phyloP scores from a whole-genome alignment of 92 coral and sea anemone species.

The Diadumene lineata region DNA sequence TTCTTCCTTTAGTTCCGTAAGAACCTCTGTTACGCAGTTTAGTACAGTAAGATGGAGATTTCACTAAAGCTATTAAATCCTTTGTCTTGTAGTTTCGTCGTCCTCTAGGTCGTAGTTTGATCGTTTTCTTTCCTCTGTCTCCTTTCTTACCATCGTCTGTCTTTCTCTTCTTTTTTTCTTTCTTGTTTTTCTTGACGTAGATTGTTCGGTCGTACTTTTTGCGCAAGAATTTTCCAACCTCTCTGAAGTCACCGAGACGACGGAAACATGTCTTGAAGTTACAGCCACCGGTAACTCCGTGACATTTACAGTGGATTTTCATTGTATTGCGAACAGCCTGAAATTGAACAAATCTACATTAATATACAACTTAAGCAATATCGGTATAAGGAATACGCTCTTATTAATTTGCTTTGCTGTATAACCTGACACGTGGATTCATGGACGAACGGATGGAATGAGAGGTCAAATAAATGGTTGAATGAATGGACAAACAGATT shows the following conservation, averaged over 20 bases:
- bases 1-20: slow-evolving; percentile 65
- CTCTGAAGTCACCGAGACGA: slow-evolving; percentile 64
- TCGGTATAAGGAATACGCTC: too few relatives aligned
- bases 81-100: slow-evolving; percentile 40
- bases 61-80: slow-evolving; percentile 51
- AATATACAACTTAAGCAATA: too few relatives aligned
- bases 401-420: too few relatives aligned
- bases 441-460: too few relatives aligned
- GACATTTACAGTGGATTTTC: slow-evolving; percentile 78
- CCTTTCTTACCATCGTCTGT: slow-evolving; percentile 1
- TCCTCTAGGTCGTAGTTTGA: slow-evolving; percentile 41
- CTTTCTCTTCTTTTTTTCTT: slow-evolving; percentile 26
- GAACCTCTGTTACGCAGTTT: slow-evolving; percentile 43
- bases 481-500: background rate
- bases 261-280: slow-evolving; percentile 73
- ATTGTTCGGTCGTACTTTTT: slow-evolving; percentile 51
- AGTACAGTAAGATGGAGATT: slow-evolving; percentile 76
- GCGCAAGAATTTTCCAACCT: slow-evolving; percentile 50
- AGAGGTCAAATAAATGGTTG: background rate
- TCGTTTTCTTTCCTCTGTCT: slow-evolving; percentile 23
- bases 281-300: slow-evolving; percentile 80
- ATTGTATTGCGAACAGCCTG: slow-evolving; percentile 87
- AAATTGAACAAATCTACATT: slow-evolving; percentile 9
- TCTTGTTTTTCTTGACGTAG: slow-evolving; percentile 37
- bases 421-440: too few relatives aligned